These are phyloP conservation scores for Strigamia maritima DNA, from an alignment of 2,888 invertebrate species.

Conservation along the genomic window DNA sequence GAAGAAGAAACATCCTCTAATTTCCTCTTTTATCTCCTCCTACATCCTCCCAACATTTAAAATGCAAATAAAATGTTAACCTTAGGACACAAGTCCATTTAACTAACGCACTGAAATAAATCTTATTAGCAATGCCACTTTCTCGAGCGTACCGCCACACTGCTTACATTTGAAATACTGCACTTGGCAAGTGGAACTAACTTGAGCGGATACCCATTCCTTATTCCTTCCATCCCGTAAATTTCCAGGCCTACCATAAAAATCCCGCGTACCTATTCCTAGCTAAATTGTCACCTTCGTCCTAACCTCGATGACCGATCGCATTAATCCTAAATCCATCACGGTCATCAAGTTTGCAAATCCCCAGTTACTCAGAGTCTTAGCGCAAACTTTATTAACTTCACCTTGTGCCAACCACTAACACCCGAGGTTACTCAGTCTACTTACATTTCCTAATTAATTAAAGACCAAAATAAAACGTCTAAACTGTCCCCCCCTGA, in stretches of 20 bases:
- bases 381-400: background rate
- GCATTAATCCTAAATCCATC: background rate
- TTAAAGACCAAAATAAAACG: slow-evolving; percentile 3
- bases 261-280: background rate
- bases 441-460: background rate
- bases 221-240: background rate
- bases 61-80: background rate
- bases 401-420: background rate
- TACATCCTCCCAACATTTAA: background rate
- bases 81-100: background rate
- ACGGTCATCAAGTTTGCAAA: background rate
- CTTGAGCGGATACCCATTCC: background rate
- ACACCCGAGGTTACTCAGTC: background rate
- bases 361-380: background rate
- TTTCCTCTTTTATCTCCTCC: background rate
- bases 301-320: background rate
- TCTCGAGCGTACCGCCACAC: slow-evolving; percentile 4
- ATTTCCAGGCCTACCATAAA: background rate
- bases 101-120: background rate
- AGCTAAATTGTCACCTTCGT: background rate
- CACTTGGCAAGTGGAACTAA: background rate
- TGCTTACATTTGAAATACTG: slow-evolving; percentile 4
- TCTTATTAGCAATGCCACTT: slow-evolving; percentile 4
- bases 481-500: background rate
- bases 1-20: background rate